phyloP scores from a whole-genome alignment of 2,888 invertebrate genomes.

The Pammene aurita region DNA sequence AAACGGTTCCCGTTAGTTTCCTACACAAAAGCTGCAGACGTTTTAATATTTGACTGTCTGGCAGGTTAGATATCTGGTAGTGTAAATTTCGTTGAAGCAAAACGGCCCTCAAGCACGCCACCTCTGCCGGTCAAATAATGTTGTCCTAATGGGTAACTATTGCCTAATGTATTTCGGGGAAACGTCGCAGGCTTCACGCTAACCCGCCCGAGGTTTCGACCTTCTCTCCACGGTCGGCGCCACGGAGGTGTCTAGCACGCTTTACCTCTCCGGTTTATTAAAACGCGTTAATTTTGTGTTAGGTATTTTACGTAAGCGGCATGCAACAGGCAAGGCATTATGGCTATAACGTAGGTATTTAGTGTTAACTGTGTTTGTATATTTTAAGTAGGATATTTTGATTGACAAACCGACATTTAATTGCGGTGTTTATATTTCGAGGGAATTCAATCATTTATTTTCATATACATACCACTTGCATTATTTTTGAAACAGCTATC shows the following conservation, averaged over 20 bases:
- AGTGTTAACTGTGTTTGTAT: conserved; percentile 3
- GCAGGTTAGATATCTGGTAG: conserved; percentile 67
- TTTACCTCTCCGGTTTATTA: conserved; percentile 71
- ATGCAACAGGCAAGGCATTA: conserved; percentile 25
- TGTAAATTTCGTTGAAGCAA: conserved; percentile 74
- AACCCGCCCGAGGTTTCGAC: conserved; percentile 67
- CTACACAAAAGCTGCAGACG: conserved; percentile 78
- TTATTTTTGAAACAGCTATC: no score
- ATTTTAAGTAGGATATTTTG: background rate
- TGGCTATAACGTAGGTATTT: background rate
- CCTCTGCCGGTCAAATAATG: conserved; percentile 79
- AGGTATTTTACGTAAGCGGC: conserved; percentile 28
- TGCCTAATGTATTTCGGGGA: conserved; percentile 78
- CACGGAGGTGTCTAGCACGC: conserved; percentile 56
- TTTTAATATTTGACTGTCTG: conserved; percentile 78
- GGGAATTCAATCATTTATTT: no score
- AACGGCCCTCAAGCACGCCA: conserved; percentile 76
- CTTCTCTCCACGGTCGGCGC: conserved; percentile 61
- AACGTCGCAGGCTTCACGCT: conserved; percentile 63
- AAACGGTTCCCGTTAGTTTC: conserved; percentile 75
- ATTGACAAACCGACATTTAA: background rate
- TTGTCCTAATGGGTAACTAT: conserved; percentile 77
- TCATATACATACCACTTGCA: no score
- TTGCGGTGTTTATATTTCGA: background rate
- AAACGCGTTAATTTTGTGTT: conserved; percentile 51